Conservation (phyloP, 2,113 vertebrate genomes). For the Willisornis vidua region DNA sequence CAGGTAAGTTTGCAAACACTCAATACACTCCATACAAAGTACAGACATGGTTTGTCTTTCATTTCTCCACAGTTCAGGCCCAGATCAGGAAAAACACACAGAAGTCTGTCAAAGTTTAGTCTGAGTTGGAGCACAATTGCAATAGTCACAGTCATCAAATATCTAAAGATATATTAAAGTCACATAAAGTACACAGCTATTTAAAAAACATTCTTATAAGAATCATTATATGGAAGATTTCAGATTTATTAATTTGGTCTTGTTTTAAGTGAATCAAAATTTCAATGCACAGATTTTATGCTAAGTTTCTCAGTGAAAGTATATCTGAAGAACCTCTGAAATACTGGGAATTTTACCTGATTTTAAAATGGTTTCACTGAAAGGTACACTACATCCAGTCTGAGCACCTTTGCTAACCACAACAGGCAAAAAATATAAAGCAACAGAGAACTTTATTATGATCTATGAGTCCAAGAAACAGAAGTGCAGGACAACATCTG, state of each 20-base stretch:
- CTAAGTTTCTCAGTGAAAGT: neutral
- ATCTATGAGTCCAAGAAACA: neutral
- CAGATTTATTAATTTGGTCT: neutral
- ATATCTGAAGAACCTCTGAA: neutral
- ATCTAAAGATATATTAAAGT: neutral
- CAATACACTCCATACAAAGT: neutral
- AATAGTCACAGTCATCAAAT: neutral
- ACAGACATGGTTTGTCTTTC: neutral
- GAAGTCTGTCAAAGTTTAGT: neutral
- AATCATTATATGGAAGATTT: neutral
- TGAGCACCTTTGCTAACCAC: neutral
- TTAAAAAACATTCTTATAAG: neutral
- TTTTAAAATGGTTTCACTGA: neutral
- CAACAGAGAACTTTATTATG: neutral
- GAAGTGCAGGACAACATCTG: neutral
- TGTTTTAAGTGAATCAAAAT: neutral
- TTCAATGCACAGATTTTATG: neutral
- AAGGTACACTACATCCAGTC: neutral
- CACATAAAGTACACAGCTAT: neutral
- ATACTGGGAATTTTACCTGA: neutral
- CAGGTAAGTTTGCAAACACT: neutral
- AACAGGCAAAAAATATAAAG: neutral
- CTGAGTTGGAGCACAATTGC: fast-evolving
- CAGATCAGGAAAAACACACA: neutral
- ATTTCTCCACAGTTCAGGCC: neutral